These are phyloP conservation scores for Amiota minor DNA, from an alignment of 2,888 invertebrate species.

Conservation along the genomic window DNA sequence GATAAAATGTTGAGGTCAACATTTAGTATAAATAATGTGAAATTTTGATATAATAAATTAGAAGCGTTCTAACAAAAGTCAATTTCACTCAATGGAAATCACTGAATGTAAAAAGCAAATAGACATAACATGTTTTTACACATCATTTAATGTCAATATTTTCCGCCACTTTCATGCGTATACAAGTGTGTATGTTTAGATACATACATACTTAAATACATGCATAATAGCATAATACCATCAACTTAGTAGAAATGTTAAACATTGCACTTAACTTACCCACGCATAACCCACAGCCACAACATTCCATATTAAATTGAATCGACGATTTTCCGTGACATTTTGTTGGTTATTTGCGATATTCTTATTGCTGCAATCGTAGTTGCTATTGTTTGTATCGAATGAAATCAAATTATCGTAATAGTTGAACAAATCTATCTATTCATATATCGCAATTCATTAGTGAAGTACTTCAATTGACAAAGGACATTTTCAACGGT, in stretches of 20 bases:
- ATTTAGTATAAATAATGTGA: no score
- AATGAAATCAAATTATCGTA: slow-evolving; percentile 29
- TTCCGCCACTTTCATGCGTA: background rate
- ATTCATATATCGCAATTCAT: background rate
- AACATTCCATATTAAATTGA: background rate
- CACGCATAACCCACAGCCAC: background rate
- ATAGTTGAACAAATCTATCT: slow-evolving; percentile 16
- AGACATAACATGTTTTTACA: background rate
- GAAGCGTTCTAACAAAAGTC: slow-evolving; percentile 8
- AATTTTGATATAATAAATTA: no score
- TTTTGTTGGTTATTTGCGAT: slow-evolving; percentile 7
- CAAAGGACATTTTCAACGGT: slow-evolving; percentile 22
- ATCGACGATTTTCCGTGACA: background rate
- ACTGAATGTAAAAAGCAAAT: background rate
- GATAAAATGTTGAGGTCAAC: no score
- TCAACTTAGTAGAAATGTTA: background rate
- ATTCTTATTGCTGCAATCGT: background rate
- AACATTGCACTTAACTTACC: background rate
- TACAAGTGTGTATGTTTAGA: background rate
- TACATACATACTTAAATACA: background rate
- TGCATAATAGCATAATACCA: background rate
- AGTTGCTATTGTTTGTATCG: background rate
- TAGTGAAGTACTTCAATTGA: slow-evolving; percentile 27
- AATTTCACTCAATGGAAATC: slow-evolving; percentile 1
- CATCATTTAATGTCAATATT: slow-evolving; percentile 25